Conservation (phyloP, 2,888 invertebrate genomes). For the Acholoe squamosa region DNA sequence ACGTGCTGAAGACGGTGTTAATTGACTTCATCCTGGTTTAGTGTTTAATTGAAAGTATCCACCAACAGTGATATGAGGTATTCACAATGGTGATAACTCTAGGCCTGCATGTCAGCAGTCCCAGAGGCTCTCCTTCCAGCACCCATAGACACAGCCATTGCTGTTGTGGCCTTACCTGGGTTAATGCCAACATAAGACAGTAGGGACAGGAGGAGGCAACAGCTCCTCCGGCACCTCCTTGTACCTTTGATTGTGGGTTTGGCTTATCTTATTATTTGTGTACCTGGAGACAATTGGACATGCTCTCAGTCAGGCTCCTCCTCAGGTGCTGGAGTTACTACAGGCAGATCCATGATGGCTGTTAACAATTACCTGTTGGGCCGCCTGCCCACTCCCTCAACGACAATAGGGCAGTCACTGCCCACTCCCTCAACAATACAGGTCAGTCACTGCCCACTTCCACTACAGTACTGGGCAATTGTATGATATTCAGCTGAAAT, state of each 20-base stretch:
- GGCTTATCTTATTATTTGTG: too few species aligned
- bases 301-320: too few species aligned
- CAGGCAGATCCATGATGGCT: background rate
- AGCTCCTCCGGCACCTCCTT: background rate
- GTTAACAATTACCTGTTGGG: background rate
- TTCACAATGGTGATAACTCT: background rate
- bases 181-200: too few species aligned
- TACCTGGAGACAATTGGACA: too few species aligned
- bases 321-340: too few species aligned
- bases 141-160: too few species aligned
- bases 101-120: background rate
- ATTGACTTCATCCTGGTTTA: constrained; percentile 36
- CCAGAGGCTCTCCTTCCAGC: background rate
- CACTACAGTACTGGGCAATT: too few species aligned
- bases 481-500: too few species aligned
- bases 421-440: too few species aligned
- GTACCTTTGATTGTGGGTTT: background rate
- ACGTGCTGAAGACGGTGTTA: background rate
- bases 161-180: too few species aligned
- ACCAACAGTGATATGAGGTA: background rate
- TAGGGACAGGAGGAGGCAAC: background rate
- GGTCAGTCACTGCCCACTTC: too few species aligned
- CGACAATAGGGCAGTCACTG: background rate
- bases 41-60: constrained; percentile 16
- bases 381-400: background rate